A percentile compares a stretch with the other conserved stretches of the same genome.
phyloP scores from a whole-genome alignment of 1,140 invertebrate genomes.

The Tyrophagus putrescentiae region DNA sequence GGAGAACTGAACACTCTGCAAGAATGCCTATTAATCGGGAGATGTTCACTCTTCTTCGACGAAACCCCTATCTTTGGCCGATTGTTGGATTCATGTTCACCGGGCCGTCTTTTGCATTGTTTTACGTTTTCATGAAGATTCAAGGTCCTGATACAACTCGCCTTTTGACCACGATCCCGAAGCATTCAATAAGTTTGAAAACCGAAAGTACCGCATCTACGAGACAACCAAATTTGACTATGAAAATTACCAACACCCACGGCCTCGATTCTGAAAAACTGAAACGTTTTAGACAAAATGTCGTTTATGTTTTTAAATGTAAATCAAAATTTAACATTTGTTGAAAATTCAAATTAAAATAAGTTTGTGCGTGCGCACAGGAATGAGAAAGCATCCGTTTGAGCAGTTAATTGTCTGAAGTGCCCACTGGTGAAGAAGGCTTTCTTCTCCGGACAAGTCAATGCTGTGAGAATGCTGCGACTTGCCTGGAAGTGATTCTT shows the following conservation, averaged over 20 bases:
- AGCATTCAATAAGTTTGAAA: background rate
- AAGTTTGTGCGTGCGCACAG: too few relatives aligned
- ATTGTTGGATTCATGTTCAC: background rate
- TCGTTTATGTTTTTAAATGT: too few relatives aligned
- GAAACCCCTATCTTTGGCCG: background rate
- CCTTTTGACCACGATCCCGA: background rate
- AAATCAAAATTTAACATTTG: too few relatives aligned
- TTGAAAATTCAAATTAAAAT: too few relatives aligned
- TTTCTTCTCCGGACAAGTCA: too few relatives aligned
- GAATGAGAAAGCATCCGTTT: too few relatives aligned
- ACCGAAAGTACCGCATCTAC: background rate
- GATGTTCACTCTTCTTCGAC: background rate
- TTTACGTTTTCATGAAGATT: background rate
- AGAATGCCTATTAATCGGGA: background rate
- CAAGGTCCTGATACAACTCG: background rate
- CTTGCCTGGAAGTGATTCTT: too few relatives aligned
- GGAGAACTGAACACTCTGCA: too few relatives aligned
- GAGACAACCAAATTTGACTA: conserved; percentile 1
- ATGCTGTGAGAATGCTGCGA: too few relatives aligned
- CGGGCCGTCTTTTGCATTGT: background rate
- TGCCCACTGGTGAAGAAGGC: too few relatives aligned
- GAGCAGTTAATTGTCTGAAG: too few relatives aligned
- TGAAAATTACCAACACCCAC: conserved; percentile 7
- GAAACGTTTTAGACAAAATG: too few relatives aligned
- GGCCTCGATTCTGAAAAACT: conserved; percentile 11